Percentiles rank a stretch among this genome's conserved stretches.
Evolutionary conservation across 2,797 vertebrate genomes (phyloP).

Genomic region (Notolepis coatsorum): DNA sequence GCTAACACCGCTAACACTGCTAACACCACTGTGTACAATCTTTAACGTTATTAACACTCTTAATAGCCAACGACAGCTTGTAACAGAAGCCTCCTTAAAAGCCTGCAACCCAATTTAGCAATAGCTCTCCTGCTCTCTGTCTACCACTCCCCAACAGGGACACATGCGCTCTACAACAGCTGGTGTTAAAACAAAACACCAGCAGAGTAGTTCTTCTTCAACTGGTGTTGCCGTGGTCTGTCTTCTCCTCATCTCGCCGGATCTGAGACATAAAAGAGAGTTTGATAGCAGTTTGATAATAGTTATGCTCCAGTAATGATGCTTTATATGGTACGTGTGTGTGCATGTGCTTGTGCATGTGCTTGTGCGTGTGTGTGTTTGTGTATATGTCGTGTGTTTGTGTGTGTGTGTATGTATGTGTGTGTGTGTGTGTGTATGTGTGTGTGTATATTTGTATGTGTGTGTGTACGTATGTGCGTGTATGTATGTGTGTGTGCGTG

Average conservation of each 20-base stretch:
- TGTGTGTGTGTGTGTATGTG: no score
- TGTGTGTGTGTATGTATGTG: no score
- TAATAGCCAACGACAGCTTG: slow-evolving; percentile 54
- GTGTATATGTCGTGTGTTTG: no score
- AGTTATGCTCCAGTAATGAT: neutral
- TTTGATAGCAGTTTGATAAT: slow-evolving; percentile 29
- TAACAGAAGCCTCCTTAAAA: slow-evolving; percentile 38
- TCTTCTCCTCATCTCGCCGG: slow-evolving; percentile 27
- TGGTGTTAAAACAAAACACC: neutral
- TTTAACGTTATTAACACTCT: slow-evolving; percentile 58
- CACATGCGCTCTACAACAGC: slow-evolving; percentile 20
- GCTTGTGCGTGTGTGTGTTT: neutral
- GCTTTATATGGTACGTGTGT: slow-evolving; percentile 36
- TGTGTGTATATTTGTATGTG: no score
- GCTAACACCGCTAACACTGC: slow-evolving; percentile 37
- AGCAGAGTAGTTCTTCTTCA: slow-evolving; percentile 29
- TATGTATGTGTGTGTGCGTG: no score
- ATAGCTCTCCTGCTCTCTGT: slow-evolving; percentile 13
- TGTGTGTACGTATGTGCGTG: no score
- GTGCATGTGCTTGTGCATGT: neutral
- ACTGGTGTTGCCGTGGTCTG: slow-evolving; percentile 29
- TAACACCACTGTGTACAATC: slow-evolving; percentile 23
- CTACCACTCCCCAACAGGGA: slow-evolving; percentile 10
- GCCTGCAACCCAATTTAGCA: slow-evolving; percentile 2
- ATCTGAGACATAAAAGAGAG: slow-evolving; percentile 17